Evolutionary conservation across 2,797 vertebrate species (phyloP), one percentile per base, ranked within the genome.

Genomic region (Poecilia gillii): DNA sequence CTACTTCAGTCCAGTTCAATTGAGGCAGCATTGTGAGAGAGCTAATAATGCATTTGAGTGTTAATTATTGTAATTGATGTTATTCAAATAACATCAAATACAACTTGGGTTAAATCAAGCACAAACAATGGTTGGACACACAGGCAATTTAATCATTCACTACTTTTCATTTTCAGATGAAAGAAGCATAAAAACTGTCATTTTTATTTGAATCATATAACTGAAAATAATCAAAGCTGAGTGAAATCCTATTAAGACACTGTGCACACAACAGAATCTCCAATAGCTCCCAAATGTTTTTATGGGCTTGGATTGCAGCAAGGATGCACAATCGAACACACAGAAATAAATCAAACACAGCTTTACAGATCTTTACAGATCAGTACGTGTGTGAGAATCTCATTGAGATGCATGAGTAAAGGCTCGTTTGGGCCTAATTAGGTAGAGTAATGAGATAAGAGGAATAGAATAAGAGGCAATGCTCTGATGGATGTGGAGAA

Each of bases 351-450:
- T 77, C 46, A 76, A 84, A 84, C 74, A 51, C 47, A 70, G 79
- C 72, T 80, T 28, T 82, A 62, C 74, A 86, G 82, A 86, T 59
- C 72, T 80, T 28, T 82, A 62, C 74, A 86, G 82, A 86, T 62
- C 28, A 77, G 82, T 77, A 68, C 47, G 33, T 55, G 66, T 51
- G 46, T 62, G 72, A 28, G 82, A 55, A 28, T 46, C 87, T 91
- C 88, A 92, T 93, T 91, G 87, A 88, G 90, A 92, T 92, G 91
- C 82, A 51, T 77, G 85, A 88, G 86, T 36, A 49, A 85, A 87
- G 87, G 81, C 90, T 92, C 88, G 84, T 94, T 93, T 90, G 92
- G 83, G 90, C 88, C 89, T 93, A 92, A 94, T 93, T 94, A 91
- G 86, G 80, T 82, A 87, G 85, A 87, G 92, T 92, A 93, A 94